phyloP scores from a whole-genome alignment of 2,113 vertebrate genomes.

The Paracyprichromis sp. region DNA sequence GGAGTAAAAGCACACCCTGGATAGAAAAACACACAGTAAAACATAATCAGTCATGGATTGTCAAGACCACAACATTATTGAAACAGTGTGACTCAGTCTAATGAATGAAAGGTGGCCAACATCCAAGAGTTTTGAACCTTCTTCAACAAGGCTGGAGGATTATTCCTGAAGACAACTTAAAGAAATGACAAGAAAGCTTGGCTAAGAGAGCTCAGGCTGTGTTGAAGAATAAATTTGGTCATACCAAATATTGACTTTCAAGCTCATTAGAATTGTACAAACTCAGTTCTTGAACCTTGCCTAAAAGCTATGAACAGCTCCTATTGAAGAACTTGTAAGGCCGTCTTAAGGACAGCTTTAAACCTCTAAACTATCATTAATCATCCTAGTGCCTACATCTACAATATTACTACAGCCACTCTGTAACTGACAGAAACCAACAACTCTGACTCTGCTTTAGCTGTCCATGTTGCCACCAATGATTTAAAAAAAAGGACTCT shows the following conservation, averaged over 20 bases:
- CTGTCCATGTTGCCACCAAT: not conserved
- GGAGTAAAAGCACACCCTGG: not conserved
- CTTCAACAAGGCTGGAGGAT: not conserved
- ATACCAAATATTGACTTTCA: not conserved
- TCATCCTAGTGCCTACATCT: not conserved
- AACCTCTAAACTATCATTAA: not conserved
- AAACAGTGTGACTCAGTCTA: not conserved
- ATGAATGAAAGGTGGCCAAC: not conserved
- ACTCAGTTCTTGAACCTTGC: not conserved
- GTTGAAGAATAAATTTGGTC: not conserved
- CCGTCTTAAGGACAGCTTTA: not conserved
- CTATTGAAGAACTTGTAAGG: not conserved
- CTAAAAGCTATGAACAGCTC: not conserved
- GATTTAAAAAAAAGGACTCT: not conserved
- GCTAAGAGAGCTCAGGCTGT: not conserved
- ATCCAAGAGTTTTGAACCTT: not conserved
- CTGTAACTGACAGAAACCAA: not conserved
- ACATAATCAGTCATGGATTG: not conserved
- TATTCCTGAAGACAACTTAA: not conserved
- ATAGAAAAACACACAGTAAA: not conserved
- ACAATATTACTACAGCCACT: not conserved
- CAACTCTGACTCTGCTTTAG: not conserved
- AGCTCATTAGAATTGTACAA: not conserved
- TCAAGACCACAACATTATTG: not conserved
- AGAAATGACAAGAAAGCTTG: not conserved